These are phyloP conservation scores for Steinernema feltiae DNA, from an alignment of 1,140 invertebrate genomes.

Conservation along the genomic window DNA sequence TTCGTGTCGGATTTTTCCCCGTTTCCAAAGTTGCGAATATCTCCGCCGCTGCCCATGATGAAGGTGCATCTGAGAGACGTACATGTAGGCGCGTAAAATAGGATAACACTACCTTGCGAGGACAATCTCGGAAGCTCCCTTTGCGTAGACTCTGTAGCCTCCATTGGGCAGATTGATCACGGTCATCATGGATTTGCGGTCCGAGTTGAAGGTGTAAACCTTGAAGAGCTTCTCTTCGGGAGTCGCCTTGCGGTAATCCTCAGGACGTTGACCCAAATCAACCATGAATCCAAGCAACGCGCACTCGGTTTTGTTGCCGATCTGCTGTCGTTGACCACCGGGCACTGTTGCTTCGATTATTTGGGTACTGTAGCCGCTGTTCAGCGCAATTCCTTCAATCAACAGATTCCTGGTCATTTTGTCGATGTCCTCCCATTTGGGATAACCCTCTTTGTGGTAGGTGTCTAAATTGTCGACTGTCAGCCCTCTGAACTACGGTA, in stretches of 20 bases:
- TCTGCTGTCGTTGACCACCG: conserved; percentile 41
- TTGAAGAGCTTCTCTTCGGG: conserved; percentile 62
- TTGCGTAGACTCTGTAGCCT: conserved; percentile 56
- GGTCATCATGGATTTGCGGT: conserved; percentile 56
- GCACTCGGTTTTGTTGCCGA: conserved; percentile 65
- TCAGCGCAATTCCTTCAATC: conserved; percentile 54
- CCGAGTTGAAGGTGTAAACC: conserved; percentile 58
- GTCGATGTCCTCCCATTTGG: conserved; percentile 48
- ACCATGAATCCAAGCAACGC: conserved; percentile 62
- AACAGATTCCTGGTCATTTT: conserved; percentile 46
- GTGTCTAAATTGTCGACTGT: conserved; percentile 31
- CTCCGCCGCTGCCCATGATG: conserved; percentile 44
- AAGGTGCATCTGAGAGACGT: conserved; percentile 35
- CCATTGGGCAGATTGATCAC: conserved; percentile 39
- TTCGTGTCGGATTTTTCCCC: conserved; percentile 87
- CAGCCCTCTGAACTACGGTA: not conserved
- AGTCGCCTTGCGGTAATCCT: conserved; percentile 58
- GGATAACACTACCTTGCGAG: conserved; percentile 23
- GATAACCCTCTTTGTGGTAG: conserved; percentile 51
- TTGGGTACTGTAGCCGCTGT: conserved; percentile 55
- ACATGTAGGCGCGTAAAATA: conserved; percentile 40
- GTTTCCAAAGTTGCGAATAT: conserved; percentile 76
- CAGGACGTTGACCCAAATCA: conserved; percentile 61
- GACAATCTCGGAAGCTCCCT: conserved; percentile 59
- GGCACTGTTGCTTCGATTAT: conserved; percentile 43